Conservation (phyloP, 2,797 vertebrate genomes). For the Sebastiscus albofasciatus region DNA sequence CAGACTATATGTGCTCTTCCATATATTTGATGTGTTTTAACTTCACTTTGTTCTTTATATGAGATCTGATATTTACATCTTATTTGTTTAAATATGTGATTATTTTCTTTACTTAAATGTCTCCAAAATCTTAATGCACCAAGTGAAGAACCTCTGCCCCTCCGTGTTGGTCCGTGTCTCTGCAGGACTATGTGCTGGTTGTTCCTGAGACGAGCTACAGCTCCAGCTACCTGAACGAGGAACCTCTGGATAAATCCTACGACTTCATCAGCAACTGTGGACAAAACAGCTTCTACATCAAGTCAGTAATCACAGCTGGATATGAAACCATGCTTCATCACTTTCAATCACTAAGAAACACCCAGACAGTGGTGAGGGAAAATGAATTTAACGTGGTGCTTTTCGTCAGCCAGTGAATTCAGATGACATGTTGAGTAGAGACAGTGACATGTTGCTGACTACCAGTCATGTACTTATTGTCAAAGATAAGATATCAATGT, state of each 20-base stretch:
- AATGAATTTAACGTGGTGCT: not conserved
- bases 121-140: not conserved
- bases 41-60: not conserved
- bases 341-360: too few relatives aligned
- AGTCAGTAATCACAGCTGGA: constrained; percentile 74
- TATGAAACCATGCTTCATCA: not conserved
- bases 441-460: not conserved
- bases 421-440: not conserved
- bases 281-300: constrained; percentile 90
- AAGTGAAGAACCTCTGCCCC: not conserved
- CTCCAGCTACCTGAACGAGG: constrained; percentile 89
- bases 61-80: not conserved
- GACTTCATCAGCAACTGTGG: constrained; percentile 96
- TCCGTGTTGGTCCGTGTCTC: not conserved
- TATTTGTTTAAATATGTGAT: not conserved
- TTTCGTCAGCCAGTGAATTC: not conserved
- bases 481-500: not conserved
- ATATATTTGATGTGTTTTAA: not conserved
- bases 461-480: not conserved
- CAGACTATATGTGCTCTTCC: too few relatives aligned
- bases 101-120: not conserved
- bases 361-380: not conserved
- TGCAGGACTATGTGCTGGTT: constrained; percentile 91
- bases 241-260: constrained; percentile 94
- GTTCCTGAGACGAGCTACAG: constrained; percentile 91